Percentiles rank a stretch among this genome's conserved stretches.
Conservation (phyloP, 2,888 invertebrate genomes). For the Diaprepes abbreviatus region DNA sequence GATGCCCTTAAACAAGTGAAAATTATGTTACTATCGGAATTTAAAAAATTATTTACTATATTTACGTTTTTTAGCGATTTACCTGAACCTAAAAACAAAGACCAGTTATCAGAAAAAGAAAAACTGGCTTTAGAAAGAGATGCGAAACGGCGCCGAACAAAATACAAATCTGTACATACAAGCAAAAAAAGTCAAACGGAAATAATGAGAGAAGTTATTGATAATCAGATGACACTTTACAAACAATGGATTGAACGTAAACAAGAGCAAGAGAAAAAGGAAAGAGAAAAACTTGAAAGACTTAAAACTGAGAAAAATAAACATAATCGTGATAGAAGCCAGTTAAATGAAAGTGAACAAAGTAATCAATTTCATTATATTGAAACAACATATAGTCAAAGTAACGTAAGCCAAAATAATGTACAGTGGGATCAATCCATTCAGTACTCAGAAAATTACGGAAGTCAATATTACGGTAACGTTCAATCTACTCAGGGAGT, state of each 20-base stretch:
- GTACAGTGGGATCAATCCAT: constrained; percentile 10
- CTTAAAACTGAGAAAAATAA: constrained; percentile 17
- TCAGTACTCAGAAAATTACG: constrained; percentile 5
- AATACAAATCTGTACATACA: constrained; percentile 72
- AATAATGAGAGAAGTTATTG: constrained; percentile 73
- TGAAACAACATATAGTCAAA: constrained; percentile 27
- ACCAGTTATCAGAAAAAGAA: constrained; percentile 68
- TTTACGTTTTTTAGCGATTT: constrained; percentile 42
- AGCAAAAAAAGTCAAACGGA: constrained; percentile 72
- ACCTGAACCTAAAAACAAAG: constrained; percentile 51
- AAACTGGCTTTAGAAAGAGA: constrained; percentile 72
- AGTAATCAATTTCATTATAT: constrained; percentile 30
- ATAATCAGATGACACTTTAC: constrained; percentile 69
- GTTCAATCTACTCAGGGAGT: constrained; percentile 26
- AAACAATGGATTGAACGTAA: constrained; percentile 58
- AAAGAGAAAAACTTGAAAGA: constrained; percentile 33
- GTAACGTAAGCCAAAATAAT: constrained; percentile 14
- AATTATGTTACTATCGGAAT: no score
- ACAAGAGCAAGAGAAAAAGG: constrained; percentile 28
- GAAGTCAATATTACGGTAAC: constrained; percentile 2
- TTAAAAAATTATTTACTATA: no score
- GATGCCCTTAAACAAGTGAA: no score
- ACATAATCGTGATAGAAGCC: neutral
- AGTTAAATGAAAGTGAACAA: neutral
- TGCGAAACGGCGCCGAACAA: constrained; percentile 73